Percentiles rank a stretch among this genome's conserved stretches.
Evolutionary conservation across 92 coral and sea anemone genomes (phyloP).

Genomic region (Hydrozoanthus gracilis): DNA sequence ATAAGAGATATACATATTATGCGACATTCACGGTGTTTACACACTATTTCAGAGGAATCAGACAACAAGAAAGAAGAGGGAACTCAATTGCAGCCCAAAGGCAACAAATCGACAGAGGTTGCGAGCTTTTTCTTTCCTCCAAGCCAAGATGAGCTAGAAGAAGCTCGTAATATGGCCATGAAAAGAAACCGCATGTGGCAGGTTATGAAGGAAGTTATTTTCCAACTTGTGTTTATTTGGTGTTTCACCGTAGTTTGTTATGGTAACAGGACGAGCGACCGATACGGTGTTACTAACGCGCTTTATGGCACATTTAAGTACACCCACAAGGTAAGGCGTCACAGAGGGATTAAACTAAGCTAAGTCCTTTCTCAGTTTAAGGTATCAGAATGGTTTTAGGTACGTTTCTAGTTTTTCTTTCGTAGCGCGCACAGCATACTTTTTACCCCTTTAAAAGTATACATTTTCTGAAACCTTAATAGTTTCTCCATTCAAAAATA

Average conservation of each 20-base stretch:
- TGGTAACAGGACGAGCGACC: slow-evolving; percentile 37
- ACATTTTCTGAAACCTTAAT: no score
- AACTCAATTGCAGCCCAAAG: not conserved
- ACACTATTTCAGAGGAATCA: not conserved
- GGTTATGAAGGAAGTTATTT: slow-evolving; percentile 12
- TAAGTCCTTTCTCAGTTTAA: no score
- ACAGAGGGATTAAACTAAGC: no score
- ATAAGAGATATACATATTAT: no score
- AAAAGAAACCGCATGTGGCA: slow-evolving; percentile 28
- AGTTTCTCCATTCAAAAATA: no score
- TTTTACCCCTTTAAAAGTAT: no score
- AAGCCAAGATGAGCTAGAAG: slow-evolving; percentile 12
- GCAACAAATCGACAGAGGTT: not conserved
- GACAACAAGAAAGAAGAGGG: not conserved
- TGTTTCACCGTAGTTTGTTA: slow-evolving; percentile 40
- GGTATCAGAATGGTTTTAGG: no score
- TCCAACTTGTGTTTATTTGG: slow-evolving; percentile 34
- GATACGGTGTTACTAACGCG: slow-evolving; percentile 14
- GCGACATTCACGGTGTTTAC: no score
- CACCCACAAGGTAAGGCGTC: slow-evolving; percentile 31
- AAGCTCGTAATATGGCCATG: slow-evolving; percentile 6
- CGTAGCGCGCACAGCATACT: no score
- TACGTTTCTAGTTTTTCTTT: no score
- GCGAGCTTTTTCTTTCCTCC: slow-evolving; percentile 20
- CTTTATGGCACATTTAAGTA: slow-evolving; percentile 8